Percentiles rank a stretch among this genome's conserved stretches.
phyloP scores from a whole-genome alignment of 2,113 vertebrate species.

The Platysteira castanea region DNA sequence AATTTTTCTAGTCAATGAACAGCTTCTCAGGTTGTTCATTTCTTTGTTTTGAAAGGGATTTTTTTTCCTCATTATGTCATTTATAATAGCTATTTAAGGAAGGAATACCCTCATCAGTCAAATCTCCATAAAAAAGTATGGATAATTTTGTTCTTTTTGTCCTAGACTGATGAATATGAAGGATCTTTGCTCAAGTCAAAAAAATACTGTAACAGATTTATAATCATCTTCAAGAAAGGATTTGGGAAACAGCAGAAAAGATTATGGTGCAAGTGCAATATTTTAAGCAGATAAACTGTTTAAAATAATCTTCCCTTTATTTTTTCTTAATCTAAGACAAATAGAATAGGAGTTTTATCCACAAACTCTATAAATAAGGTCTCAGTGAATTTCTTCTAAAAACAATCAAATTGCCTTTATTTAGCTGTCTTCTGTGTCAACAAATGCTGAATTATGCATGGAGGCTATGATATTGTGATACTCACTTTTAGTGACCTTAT shows the following conservation, averaged over 20 bases:
- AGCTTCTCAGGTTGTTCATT: neutral
- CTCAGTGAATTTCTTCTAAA: neutral
- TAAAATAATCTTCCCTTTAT: neutral
- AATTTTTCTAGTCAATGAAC: neutral
- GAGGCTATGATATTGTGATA: slow-evolving; percentile 10
- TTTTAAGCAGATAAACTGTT: neutral
- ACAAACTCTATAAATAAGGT: neutral
- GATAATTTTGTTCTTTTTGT: neutral
- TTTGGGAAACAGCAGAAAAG: neutral
- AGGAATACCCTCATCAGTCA: neutral
- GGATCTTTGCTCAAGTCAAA: neutral
- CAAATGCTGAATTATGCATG: slow-evolving; percentile 40
- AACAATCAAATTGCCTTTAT: slow-evolving; percentile 8
- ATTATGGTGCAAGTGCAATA: neutral
- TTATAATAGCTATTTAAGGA: neutral
- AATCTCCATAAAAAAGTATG: neutral
- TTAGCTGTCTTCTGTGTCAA: slow-evolving; percentile 2
- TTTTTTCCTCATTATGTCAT: neutral
- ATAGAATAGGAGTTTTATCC: neutral
- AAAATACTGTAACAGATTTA: neutral
- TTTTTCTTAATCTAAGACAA: neutral
- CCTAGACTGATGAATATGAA: neutral
- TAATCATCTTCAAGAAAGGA: neutral
- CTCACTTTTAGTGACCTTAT: slow-evolving; percentile 29
- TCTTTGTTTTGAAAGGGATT: neutral